A percentile compares a stretch with the other conserved stretches of the same genome.
These are phyloP conservation scores for Asteroscopus sphinx DNA, from an alignment of 2,888 invertebrate species.

Conservation along the genomic window DNA sequence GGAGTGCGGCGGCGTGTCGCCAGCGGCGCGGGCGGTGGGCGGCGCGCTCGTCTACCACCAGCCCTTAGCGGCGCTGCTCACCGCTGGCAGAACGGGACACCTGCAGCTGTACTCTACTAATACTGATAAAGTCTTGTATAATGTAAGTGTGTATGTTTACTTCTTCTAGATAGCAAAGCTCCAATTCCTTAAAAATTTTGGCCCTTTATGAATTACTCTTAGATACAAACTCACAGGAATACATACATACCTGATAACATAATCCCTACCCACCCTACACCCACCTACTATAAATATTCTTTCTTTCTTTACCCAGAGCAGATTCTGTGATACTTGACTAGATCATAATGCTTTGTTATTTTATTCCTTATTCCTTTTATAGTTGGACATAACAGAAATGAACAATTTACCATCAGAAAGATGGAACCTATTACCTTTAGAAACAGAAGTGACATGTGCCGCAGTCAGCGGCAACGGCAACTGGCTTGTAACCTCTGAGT, in stretches of 20 bases:
- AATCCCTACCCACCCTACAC: no score
- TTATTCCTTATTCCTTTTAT: constrained; percentile 47
- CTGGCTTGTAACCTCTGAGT: constrained; percentile 85
- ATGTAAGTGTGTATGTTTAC: constrained; percentile 72
- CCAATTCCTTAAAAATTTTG: no score
- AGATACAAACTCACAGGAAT: no score
- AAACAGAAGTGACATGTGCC: constrained; percentile 83
- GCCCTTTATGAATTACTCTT: no score
- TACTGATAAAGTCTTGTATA: constrained; percentile 83
- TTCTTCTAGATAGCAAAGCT: background rate
- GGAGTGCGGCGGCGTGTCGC: constrained; percentile 84
- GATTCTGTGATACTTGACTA: background rate
- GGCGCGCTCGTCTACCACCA: constrained; percentile 74
- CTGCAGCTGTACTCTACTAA: constrained; percentile 82
- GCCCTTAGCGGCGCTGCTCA: constrained; percentile 73
- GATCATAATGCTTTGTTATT: background rate
- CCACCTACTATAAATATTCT: no score
- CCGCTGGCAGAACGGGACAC: constrained; percentile 83
- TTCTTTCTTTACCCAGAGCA: background rate
- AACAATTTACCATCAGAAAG: constrained; percentile 81
- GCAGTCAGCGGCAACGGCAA: constrained; percentile 77
- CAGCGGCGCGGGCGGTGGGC: constrained; percentile 71
- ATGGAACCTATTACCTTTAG: constrained; percentile 80
- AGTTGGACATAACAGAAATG: constrained; percentile 85
- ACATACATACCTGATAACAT: no score